Evolutionary conservation across 1,140 invertebrate genomes (phyloP), one percentile per base, ranked within the genome.

Genomic region (Drosophila pruinosa): DNA sequence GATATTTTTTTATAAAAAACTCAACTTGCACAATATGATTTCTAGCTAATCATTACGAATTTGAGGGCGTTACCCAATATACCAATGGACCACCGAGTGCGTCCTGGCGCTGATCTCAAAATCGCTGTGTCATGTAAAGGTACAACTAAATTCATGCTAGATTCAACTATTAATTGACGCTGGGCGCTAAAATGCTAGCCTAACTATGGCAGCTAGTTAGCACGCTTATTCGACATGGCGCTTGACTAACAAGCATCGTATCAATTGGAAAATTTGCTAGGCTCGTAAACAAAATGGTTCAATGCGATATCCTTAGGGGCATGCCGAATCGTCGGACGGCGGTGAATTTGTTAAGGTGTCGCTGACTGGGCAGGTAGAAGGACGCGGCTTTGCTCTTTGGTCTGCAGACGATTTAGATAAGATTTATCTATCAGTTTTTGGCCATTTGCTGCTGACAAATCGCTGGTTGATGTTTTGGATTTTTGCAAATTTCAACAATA

Each of bases 211-310:
- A 52, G 63, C 67, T 81, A 75, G 62, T 78, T 72, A 63, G 57
- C 86, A 86, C 86, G 86, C 86, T 89, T 89, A 89, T 89, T 89
- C 85, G 59, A 10, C 59, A 68, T 22, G 67, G 31, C 57, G 57
- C 50, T 68, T 31, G 45, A 24, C 65, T 71, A 75, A 72, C 74
- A 70, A 75, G 62, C 39, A 65, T 48, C 83, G 48, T 81, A 80
- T 77, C 81, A 89, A 83, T 90, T 71, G 73, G 86, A 69, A 59
- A 83, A 80, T 88, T 71, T 90, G 88, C 81, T 76, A 90, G 89
- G 61, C 77, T 45, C 41, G 36, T 89, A 88, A 90, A 90, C 88
- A 90, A 90, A 88, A 90, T 90, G 80, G 61, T 80, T 38, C 76
- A 90, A 73, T 78, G 71, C 77, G 88, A 90, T 90, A 83, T 61